These are phyloP conservation scores for Goniozus legneri DNA, from an alignment of 1,140 invertebrate genomes.

Conservation along the genomic window DNA sequence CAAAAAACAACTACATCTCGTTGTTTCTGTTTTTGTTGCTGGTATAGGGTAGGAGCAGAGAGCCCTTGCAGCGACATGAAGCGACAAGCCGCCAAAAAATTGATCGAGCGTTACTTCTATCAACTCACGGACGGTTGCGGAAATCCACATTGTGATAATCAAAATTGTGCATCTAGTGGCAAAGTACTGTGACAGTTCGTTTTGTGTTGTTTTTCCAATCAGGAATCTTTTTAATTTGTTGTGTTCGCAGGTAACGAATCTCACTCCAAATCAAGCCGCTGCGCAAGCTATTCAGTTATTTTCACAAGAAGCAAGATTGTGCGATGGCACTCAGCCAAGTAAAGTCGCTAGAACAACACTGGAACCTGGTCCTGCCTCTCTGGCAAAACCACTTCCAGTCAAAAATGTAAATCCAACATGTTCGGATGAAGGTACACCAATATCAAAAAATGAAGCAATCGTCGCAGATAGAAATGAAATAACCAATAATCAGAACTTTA, in stretches of 20 bases:
- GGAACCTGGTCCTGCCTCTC: constrained; percentile 51
- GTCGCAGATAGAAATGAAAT: no score
- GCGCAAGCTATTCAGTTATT: constrained; percentile 82
- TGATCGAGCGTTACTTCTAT: constrained; percentile 90
- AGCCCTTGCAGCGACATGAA: constrained; percentile 74
- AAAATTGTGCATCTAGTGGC: constrained; percentile 84
- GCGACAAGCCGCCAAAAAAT: constrained; percentile 78
- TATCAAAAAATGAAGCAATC: no score
- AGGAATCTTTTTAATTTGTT: constrained; percentile 19
- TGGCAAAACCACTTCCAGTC: constrained; percentile 58
- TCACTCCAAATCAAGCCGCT: constrained; percentile 84
- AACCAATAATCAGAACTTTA: no score
- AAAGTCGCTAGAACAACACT: constrained; percentile 68
- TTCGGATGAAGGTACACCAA: constrained; percentile 50
- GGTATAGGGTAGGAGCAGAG: constrained; percentile 51
- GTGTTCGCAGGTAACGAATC: constrained; percentile 60
- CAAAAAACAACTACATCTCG: neutral
- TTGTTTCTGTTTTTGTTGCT: constrained; percentile 14
- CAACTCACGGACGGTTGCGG: constrained; percentile 89
- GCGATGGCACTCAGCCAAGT: constrained; percentile 67
- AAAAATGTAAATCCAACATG: constrained; percentile 53
- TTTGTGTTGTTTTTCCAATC: constrained; percentile 4
- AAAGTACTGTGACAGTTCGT: constrained; percentile 56
- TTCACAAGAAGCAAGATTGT: constrained; percentile 77
- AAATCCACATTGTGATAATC: constrained; percentile 77